Base-by-base conservation (phyloP, 2,888 invertebrate genomes). In the Sminthurides aquaticus region DNA sequence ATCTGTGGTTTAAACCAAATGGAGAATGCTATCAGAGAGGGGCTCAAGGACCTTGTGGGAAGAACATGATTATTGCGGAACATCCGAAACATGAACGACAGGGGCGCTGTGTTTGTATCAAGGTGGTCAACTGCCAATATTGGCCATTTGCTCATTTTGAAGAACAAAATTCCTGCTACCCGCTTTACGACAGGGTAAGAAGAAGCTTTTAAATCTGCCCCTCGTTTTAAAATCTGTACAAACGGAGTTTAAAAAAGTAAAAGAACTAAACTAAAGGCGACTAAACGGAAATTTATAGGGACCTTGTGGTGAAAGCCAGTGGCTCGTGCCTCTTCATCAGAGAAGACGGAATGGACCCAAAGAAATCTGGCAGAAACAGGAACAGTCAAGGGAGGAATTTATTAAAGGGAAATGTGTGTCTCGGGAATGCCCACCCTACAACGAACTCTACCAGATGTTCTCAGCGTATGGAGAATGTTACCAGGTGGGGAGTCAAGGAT, bases 61-160 rank as follows among this genome's bases (percentile, higher is more conserved):
- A 48, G 1, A 24, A 62, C n/a, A 62, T 62, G 62, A 57, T 62
- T n/a, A n/a, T 62, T 22, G 22, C n/a, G 1, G 57, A 62, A 57
- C 28, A 62, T 27, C 15, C 8, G 18, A 56, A 22, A 15, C 2
- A 24, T 26, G 3, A 1, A 25, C n/a, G n/a, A n/a, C 22, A 1
- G 5, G 62, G 57, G 22, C 8, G 18, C n/a, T 62, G 62, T 20
- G 57, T 2, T 26, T 62, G 62, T 49, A 18, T 29, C 3, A 18
- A 43, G 26, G 43, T 25, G 11, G 25, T 57, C 11, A 48, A 48
- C 3, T 62, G 62, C 24, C 18, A 62, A 1, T 62, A 57, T 26
- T 62, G 62, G 62, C 62, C 62, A 11, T 57, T 49, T 28, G 56
- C 49, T 2, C 18, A 20, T 5, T 48, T 27, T 43, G 57, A 49